Evolutionary conservation across 2,888 invertebrate genomes (phyloP).

Genomic region (Agrochola lychnidis): DNA sequence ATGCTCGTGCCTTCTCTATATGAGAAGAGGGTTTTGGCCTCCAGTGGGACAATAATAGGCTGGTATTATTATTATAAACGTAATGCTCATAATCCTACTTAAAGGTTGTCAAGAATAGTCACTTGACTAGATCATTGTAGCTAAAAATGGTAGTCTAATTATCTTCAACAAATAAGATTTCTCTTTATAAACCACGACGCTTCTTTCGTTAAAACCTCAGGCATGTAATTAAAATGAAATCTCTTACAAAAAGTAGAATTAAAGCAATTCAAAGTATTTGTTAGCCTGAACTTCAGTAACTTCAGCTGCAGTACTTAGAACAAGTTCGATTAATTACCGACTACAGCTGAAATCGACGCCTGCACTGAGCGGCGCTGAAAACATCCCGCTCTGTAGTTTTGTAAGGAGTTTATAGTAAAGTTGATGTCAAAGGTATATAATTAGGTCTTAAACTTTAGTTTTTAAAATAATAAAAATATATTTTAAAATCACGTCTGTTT

Average conservation of each 20-base stretch:
- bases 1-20: too few species aligned
- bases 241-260: slow-evolving; percentile 42
- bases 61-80: background rate
- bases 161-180: slow-evolving; percentile 8
- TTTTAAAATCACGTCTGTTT: background rate
- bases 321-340: slow-evolving; percentile 63
- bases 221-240: slow-evolving; percentile 53
- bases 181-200: slow-evolving; percentile 1
- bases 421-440: background rate
- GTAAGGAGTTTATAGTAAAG: background rate
- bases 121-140: background rate
- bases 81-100: background rate
- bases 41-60: too few species aligned
- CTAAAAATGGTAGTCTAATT: background rate
- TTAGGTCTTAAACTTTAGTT: too few species aligned
- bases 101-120: background rate
- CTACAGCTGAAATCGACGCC: slow-evolving; percentile 49
- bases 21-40: too few species aligned
- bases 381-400: slow-evolving; percentile 21
- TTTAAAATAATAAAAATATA: background rate
- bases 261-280: slow-evolving; percentile 49
- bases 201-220: slow-evolving; percentile 39
- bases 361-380: background rate
- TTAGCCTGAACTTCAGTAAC: slow-evolving; percentile 36
- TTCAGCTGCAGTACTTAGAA: slow-evolving; percentile 46